These are phyloP conservation scores for Tenualosa ilisha DNA, from an alignment of 2,797 vertebrate genomes.

Conservation along the genomic window DNA sequence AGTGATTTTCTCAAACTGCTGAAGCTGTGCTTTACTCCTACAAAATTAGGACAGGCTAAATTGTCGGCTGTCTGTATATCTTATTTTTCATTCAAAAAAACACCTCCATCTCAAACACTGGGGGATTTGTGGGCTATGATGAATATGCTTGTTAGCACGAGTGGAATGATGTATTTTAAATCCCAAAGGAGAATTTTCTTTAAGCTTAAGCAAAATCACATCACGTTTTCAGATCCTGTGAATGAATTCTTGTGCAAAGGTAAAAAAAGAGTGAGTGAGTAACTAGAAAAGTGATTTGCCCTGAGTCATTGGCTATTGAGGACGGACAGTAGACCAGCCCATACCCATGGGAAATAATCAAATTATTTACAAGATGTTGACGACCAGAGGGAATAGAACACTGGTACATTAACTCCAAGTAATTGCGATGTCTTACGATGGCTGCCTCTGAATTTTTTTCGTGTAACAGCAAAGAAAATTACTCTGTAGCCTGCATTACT, in stretches of 20 bases:
- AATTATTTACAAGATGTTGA: slow-evolving; percentile 19
- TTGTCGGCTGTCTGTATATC: background rate
- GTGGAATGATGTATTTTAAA: background rate
- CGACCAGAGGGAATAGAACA: background rate
- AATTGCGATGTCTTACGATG: slow-evolving; percentile 20
- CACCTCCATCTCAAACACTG: background rate
- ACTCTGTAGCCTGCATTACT: background rate
- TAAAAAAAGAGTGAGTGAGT: background rate
- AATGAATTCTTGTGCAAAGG: background rate
- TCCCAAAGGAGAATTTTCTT: background rate
- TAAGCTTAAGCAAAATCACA: background rate
- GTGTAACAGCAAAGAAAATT: background rate
- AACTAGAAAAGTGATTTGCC: slow-evolving; percentile 10
- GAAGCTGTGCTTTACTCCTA: background rate
- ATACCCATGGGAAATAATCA: slow-evolving; percentile 11
- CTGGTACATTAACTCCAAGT: slow-evolving; percentile 22
- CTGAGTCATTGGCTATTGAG: background rate
- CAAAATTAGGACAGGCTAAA: background rate
- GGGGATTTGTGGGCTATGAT: background rate
- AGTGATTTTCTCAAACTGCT: background rate
- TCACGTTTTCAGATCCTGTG: background rate
- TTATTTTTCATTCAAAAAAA: background rate
- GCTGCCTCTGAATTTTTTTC: background rate
- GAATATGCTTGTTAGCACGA: background rate
- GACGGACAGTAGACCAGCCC: background rate